Base-by-base conservation (phyloP, 2,797 vertebrate genomes). In the Pogoniulus pusillus region DNA sequence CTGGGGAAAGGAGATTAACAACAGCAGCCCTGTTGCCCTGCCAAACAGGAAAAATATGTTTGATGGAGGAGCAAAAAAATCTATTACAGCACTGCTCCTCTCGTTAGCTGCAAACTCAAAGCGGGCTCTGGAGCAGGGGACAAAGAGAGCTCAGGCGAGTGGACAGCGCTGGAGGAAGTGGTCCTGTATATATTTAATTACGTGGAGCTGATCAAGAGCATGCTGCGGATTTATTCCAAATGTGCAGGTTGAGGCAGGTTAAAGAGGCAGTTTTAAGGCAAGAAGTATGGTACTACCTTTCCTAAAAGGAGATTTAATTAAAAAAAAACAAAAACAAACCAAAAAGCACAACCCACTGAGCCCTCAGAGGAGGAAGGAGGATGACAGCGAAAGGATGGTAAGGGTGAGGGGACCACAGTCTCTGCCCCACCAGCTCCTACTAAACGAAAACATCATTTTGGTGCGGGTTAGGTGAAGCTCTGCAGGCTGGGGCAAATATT, bases 401-500 rank as follows among this genome's bases (percentile, higher is more conserved):
- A 57, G n/a, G 77, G 64, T 1, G 2, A 63, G 58, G 55, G 64
- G 58, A 78, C 45, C 71, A 26, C 78, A 95, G 57, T 74, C 68
- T n/a, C 64, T 86, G 78, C 87, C 86, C 3, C 9, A 30, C 12
- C 4, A 1, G 63, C 92, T 80, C 69, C 43, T 15, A 4, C 84
- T 89, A 88, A 91, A 95, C 78, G 29, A 82, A 64, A 77, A 92
- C 64, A 89, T 74, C 73, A 43, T 91, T 85, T 91, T 58, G 77
- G 82, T 75, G 91, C 3, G 24, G 73, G 87, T 65, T 83, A 92
- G 91, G 85, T 87, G 94, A 94, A 87, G 62, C 68, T 90, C 95
- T 91, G 91, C 93, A 95, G 94, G 41, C 89, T 85, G 73, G 73
- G 60, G 58, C 2, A 8, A 84, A 84, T 91, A 92, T 80, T 91